Evolutionary conservation across 2,888 invertebrate species (phyloP).

Genomic region (Smittia aterrima): DNA sequence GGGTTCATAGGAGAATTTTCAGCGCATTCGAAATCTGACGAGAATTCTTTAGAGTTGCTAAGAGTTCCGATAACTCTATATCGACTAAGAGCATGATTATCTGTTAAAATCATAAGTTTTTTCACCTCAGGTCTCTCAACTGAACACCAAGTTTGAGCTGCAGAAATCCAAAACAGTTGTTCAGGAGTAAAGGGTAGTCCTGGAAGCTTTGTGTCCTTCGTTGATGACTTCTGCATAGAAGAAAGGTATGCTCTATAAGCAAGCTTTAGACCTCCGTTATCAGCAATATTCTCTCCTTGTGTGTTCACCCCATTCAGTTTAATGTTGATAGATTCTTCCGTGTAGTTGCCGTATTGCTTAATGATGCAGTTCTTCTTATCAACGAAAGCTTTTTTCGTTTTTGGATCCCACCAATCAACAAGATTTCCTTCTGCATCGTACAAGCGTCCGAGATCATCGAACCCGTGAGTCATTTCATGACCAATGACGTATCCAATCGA

Average conservation of each 20-base stretch:
- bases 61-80: slow-evolving; percentile 41
- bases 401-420: slow-evolving; percentile 54
- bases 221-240: background rate
- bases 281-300: slow-evolving; percentile 58
- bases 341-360: slow-evolving; percentile 57
- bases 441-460: slow-evolving; percentile 52
- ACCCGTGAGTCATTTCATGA: slow-evolving; percentile 39
- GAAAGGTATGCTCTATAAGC: slow-evolving; percentile 52
- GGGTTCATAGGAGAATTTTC: slow-evolving; percentile 42
- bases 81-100: slow-evolving; percentile 36
- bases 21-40: slow-evolving; percentile 41
- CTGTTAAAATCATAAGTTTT: slow-evolving; percentile 33
- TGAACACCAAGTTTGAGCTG: slow-evolving; percentile 42
- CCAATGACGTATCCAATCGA: slow-evolving; percentile 39
- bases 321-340: slow-evolving; percentile 45
- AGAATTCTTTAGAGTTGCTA: slow-evolving; percentile 41
- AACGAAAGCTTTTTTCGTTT: slow-evolving; percentile 54
- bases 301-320: slow-evolving; percentile 45
- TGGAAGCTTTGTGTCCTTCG: slow-evolving; percentile 30
- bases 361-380: slow-evolving; percentile 56
- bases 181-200: slow-evolving; percentile 39
- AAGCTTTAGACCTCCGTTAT: slow-evolving; percentile 58
- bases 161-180: slow-evolving; percentile 42
- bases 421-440: slow-evolving; percentile 54
- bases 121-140: slow-evolving; percentile 39